These are phyloP conservation scores for Carassius gibelio DNA, from an alignment of 2,113 vertebrate species.

Conservation along the genomic window DNA sequence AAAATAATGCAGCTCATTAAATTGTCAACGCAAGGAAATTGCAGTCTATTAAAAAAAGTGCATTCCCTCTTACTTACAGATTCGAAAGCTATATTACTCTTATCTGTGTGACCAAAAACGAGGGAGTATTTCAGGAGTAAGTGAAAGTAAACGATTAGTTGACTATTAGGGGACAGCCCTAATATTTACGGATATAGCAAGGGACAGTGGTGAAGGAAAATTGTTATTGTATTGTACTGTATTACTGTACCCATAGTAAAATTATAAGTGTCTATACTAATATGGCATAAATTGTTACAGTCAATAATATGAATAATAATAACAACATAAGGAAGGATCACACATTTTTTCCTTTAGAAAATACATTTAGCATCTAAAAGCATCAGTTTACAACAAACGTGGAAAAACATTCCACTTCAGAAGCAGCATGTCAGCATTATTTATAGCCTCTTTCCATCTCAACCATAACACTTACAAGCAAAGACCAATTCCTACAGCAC, in stretches of 20 bases:
- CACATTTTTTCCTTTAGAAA: background rate
- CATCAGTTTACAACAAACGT: background rate
- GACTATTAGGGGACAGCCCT: too few species aligned
- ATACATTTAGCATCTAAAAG: background rate
- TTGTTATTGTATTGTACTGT: too few species aligned
- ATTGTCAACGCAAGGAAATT: too few species aligned
- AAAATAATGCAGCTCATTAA: too few species aligned
- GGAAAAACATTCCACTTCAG: background rate
- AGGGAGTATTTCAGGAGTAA: too few species aligned
- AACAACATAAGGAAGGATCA: background rate
- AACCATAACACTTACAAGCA: background rate
- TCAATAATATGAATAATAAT: background rate
- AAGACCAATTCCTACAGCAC: background rate
- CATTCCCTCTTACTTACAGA: too few species aligned
- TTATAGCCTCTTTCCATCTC: background rate
- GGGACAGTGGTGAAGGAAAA: background rate
- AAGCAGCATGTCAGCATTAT: background rate
- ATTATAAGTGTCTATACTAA: too few species aligned
- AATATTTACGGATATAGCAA: background rate
- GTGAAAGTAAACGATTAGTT: too few species aligned
- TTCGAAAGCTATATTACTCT: too few species aligned
- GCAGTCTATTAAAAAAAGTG: too few species aligned
- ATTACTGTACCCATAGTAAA: too few species aligned
- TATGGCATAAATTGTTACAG: background rate
- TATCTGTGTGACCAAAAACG: too few species aligned